Percentiles rank a stretch among this genome's conserved stretches.
These are phyloP conservation scores for Thomomys bottae DNA, from an alignment of 2,113 vertebrate species.

Conservation along the genomic window DNA sequence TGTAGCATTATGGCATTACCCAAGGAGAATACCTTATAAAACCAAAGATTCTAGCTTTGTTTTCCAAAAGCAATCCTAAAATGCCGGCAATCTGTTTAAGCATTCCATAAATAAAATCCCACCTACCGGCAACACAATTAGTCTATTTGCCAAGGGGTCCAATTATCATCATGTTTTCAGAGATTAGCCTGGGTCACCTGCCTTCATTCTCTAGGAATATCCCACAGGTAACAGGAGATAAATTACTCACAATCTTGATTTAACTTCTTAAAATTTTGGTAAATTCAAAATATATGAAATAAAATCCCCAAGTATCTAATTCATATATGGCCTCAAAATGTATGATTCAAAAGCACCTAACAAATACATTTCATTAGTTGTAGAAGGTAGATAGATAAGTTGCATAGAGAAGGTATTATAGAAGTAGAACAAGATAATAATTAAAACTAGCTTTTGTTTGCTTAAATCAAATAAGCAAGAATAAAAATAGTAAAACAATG, in stretches of 20 bases:
- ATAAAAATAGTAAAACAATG: neutral
- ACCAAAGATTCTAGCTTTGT: neutral
- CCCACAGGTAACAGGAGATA: conserved; percentile 30
- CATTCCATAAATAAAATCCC: conserved; percentile 6
- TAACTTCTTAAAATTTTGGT: neutral
- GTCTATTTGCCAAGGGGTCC: conserved; percentile 13
- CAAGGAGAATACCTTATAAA: neutral
- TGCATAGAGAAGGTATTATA: neutral
- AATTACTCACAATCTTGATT: neutral
- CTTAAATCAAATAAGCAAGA: neutral
- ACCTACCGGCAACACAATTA: conserved; percentile 14
- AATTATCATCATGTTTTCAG: conserved; percentile 47
- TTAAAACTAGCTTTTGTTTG: neutral
- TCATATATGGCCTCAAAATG: neutral
- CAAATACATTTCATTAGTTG: neutral
- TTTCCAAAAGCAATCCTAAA: neutral
- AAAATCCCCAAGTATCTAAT: neutral
- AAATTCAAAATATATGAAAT: neutral
- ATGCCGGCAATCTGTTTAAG: neutral
- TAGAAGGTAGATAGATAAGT: neutral
- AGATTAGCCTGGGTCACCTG: conserved; percentile 42
- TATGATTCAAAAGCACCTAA: neutral
- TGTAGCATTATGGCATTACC: neutral
- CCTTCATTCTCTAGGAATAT: neutral
- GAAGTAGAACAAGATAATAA: neutral